Conservation (phyloP, 2,113 vertebrate genomes). For the Ploceus nigricollis region DNA sequence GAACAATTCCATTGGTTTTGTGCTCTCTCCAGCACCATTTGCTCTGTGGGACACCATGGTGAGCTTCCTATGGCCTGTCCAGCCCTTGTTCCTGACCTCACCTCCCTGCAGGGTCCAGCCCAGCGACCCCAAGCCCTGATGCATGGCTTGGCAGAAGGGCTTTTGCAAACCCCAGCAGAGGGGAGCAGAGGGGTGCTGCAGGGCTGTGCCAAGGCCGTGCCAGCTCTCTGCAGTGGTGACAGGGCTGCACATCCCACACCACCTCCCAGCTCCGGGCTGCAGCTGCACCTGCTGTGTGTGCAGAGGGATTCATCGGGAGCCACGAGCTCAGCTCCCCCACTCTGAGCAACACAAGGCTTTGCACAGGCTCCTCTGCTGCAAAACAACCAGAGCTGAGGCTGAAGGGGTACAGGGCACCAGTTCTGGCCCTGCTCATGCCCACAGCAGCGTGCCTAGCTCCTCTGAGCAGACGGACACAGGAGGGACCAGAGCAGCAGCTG, state of each 20-base stretch:
- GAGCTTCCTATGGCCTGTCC: background rate
- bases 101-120: background rate
- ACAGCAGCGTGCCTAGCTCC: background rate
- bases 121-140: background rate
- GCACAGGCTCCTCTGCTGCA: background rate
- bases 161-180: background rate
- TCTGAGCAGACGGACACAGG: background rate
- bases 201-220: fast-evolving
- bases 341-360: background rate
- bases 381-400: background rate
- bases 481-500: background rate
- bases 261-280: background rate
- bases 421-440: background rate
- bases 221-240: background rate
- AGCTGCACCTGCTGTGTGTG: fast-evolving
- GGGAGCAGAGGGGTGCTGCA: background rate
- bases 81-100: background rate
- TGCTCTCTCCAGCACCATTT: background rate
- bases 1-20: background rate
- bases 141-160: background rate
- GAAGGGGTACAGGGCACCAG: background rate
- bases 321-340: background rate
- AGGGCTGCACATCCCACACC: background rate
- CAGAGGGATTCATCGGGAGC: too few relatives aligned
- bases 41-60: background rate